A percentile compares a stretch with the other conserved stretches of the same genome.
Evolutionary conservation across 2,888 invertebrate genomes (phyloP).

Genomic region (Amphipoea oculea): DNA sequence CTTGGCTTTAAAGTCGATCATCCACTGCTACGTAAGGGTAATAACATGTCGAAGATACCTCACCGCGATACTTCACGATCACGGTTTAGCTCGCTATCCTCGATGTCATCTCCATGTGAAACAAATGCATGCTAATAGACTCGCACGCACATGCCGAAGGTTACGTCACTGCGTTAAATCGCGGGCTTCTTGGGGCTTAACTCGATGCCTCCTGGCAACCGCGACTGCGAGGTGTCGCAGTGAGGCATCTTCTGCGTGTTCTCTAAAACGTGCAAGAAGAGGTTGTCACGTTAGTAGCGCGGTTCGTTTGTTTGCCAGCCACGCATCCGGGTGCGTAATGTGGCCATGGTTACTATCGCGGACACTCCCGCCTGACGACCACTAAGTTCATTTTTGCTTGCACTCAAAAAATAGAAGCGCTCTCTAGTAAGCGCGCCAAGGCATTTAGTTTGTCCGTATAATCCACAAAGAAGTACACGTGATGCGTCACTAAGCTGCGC

Average conservation of each 20-base stretch:
- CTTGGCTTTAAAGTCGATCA: conserved; percentile 33
- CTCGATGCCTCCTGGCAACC: background rate
- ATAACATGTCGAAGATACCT: background rate
- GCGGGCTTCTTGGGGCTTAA: background rate
- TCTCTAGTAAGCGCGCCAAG: no score
- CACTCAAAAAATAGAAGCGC: no score
- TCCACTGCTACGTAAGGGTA: conserved; percentile 1
- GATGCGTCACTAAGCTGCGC: no score
- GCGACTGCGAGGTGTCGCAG: background rate
- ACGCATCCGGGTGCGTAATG: no score
- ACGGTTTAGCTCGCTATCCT: background rate
- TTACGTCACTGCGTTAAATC: background rate
- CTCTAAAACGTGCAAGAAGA: background rate
- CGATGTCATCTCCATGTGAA: background rate
- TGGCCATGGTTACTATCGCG: background rate
- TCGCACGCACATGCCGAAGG: no score
- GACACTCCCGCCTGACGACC: no score
- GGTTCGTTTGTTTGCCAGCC: background rate
- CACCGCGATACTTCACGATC: background rate
- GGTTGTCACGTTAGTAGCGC: no score
- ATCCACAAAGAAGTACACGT: no score
- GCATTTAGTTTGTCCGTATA: no score
- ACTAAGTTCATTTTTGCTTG: no score
- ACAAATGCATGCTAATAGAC: no score
- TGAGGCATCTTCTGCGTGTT: background rate